Evolutionary conservation across 2,113 vertebrate genomes (phyloP), one percentile per base, ranked within the genome.

Genomic region (Apistogramma diplotaenia): DNA sequence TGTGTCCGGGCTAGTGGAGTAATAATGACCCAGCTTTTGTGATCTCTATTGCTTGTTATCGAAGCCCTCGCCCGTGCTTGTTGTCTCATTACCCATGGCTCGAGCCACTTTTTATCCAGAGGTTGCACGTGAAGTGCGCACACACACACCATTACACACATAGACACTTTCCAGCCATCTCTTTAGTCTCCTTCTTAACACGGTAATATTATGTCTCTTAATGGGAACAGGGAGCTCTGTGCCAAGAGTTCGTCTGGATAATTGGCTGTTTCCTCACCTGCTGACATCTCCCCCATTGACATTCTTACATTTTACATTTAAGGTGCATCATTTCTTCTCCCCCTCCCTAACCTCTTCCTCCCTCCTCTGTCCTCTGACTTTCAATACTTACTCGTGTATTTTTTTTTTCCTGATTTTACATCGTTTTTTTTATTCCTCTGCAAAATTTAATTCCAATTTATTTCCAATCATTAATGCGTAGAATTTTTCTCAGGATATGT

Each of bases 141-240:
- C 75, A 8, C 75, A 8, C 73, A 54, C 56, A 25, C 29, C 33
- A 19, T 18, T 31, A 73, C 74, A 67, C 46, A 51, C 62, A 43
- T 13, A 43, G 55, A 56, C 76, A 29, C 60, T 60, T 43, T 40
- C 13, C 21, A 90, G 90, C 93, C 94, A 93, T 92, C 93, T 79
- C 82, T 83, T 88, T 87, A 71, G 85, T 94, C 93, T 95, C 92
- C 96, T 95, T 60, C 96, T 95, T 96, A 96, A 96, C 96, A 95
- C 91, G 94, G 95, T 96, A 96, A 96, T 96, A 96, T 96, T 96
- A 96, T 94, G 96, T 96, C 93, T 96, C 94, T 96, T 97, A 97
- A 97, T 97, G 96, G 92, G 89, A 87, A 96, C 93, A 94, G 93
- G 93, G 95, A 94, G 95, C 95, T 94, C 86, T 83, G 91, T 94